phyloP scores from a whole-genome alignment of 2,888 invertebrate genomes.

The Drosophila neoperkinsi region DNA sequence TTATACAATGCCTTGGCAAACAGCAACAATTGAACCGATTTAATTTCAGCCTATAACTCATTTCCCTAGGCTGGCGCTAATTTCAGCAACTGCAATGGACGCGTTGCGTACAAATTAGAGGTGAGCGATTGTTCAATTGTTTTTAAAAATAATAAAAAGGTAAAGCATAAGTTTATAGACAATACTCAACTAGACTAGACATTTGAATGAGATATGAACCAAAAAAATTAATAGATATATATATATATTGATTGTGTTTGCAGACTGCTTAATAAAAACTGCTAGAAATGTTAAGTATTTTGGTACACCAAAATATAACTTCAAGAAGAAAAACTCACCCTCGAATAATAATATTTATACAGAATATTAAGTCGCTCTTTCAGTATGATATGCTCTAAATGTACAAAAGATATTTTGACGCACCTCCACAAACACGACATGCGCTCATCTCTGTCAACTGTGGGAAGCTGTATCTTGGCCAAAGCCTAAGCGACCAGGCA shows the following conservation, averaged over 20 bases:
- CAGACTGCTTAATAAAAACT: background rate
- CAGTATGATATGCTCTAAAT: background rate
- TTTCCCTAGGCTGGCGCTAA: conserved; percentile 2
- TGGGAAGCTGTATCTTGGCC: background rate
- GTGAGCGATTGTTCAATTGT: background rate
- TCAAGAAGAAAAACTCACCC: background rate
- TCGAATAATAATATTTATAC: background rate
- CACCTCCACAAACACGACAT: background rate
- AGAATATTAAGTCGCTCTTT: background rate
- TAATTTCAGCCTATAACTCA: conserved; percentile 21
- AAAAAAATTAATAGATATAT: too few species aligned
- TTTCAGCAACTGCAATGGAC: background rate
- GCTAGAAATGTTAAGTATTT: background rate
- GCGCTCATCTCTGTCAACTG: background rate
- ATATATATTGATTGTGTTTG: background rate
- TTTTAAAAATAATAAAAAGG: too few species aligned
- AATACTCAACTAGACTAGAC: background rate
- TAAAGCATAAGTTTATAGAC: background rate
- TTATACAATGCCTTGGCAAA: conserved; percentile 14
- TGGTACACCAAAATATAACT: background rate
- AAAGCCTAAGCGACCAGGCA: conserved; percentile 18
- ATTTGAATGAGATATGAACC: too few species aligned
- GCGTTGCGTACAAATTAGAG: conserved; percentile 9
- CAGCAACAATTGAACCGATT: conserved; percentile 22
- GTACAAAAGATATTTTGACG: background rate